Percentiles rank a stretch among this genome's conserved stretches.
Evolutionary conservation across 2,888 invertebrate genomes (phyloP).

Genomic region (Cephus pygmeus): DNA sequence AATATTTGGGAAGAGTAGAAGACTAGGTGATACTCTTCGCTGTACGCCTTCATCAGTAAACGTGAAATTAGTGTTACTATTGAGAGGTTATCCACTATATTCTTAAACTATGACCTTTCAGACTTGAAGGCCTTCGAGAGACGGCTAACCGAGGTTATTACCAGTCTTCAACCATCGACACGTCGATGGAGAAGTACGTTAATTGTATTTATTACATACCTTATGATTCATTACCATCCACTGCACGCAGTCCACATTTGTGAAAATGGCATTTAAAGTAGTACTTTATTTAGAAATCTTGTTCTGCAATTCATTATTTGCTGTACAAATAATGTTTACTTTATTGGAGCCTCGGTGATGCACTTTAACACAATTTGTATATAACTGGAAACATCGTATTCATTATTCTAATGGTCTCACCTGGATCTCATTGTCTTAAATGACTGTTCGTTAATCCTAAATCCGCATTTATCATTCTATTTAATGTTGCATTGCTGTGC

Average conservation of each 20-base stretch:
- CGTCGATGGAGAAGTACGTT: slow-evolving; percentile 93
- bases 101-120: slow-evolving; percentile 65
- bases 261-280: no score
- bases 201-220: background rate
- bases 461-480: slow-evolving; percentile 11
- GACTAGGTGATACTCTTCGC: background rate
- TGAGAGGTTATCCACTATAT: no score
- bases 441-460: slow-evolving; percentile 10
- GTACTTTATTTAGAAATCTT: no score
- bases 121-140: slow-evolving; percentile 99
- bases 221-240: no score
- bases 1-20: slow-evolving; percentile 8
- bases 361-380: no score
- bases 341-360: no score
- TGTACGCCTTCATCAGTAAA: background rate
- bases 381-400: no score
- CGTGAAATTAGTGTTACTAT: background rate
- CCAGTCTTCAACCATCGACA: slow-evolving; percentile 93
- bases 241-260: no score
- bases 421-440: no score
- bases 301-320: no score
- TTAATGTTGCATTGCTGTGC: slow-evolving; percentile 7
- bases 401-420: no score
- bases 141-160: slow-evolving; percentile 95
- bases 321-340: no score